These are phyloP conservation scores for Spea bombifrons DNA, from an alignment of 2,113 vertebrate genomes.

Conservation along the genomic window DNA sequence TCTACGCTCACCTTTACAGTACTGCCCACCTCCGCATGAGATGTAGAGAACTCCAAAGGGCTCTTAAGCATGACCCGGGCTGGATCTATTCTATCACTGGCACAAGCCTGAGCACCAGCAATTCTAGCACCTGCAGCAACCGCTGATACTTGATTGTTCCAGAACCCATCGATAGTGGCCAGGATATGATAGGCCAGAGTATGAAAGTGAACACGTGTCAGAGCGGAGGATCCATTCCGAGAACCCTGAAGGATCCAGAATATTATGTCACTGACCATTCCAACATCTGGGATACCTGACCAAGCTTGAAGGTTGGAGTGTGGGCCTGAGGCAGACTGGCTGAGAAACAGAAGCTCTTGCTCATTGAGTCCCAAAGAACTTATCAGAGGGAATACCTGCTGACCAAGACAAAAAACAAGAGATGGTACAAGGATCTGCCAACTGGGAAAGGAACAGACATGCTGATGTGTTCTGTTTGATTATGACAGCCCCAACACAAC, in stretches of 20 bases:
- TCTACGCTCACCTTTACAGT: slow-evolving; percentile 71
- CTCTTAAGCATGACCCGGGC: slow-evolving; percentile 77
- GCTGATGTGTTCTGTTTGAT: too few relatives aligned
- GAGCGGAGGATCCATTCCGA: slow-evolving; percentile 77
- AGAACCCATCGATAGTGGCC: slow-evolving; percentile 84
- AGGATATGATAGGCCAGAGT: slow-evolving; percentile 91
- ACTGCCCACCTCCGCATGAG: slow-evolving; percentile 62
- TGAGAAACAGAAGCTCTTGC: slow-evolving; percentile 94
- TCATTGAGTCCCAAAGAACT: slow-evolving; percentile 94
- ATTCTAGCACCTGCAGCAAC: slow-evolving; percentile 86
- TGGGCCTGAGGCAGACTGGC: slow-evolving; percentile 80
- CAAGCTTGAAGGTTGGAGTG: slow-evolving; percentile 77
- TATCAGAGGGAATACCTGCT: slow-evolving; percentile 95
- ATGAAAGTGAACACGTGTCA: slow-evolving; percentile 94
- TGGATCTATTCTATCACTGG: slow-evolving; percentile 69
- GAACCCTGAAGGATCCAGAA: slow-evolving; percentile 82
- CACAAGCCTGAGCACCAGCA: slow-evolving; percentile 88
- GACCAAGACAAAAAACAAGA: slow-evolving; percentile 67
- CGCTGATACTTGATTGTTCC: slow-evolving; percentile 85
- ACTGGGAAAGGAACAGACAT: not conserved
- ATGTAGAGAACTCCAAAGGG: slow-evolving; percentile 79
- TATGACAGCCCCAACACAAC: too few relatives aligned
- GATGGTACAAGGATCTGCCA: slow-evolving; percentile 11
- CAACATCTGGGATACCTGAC: slow-evolving; percentile 81
- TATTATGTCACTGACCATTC: slow-evolving; percentile 88